Base-by-base conservation (phyloP, 2,113 vertebrate species). In the Lepus europaeus region DNA sequence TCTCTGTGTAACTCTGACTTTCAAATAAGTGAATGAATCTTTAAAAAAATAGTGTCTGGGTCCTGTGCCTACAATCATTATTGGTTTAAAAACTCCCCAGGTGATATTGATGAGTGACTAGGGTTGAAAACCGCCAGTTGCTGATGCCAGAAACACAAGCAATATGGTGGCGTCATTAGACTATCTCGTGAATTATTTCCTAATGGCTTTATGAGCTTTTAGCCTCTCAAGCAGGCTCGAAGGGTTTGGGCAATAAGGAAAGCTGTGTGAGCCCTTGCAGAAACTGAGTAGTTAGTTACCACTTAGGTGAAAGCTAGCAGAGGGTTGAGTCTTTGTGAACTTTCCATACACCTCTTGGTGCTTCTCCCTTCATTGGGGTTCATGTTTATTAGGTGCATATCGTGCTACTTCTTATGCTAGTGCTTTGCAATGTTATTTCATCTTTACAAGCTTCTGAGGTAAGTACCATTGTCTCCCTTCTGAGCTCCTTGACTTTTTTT, bases 151-250 rank as follows among this genome's bases (percentile, higher is more conserved):
- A 93, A 95, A 95, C 27, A 86, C 45, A 93, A 92, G 80, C 56
- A 92, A 82, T 90, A 86, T 88, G 68, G n/a, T 25, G 79, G 39
- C 79, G 66, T 84, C 70, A 83, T 84, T 87, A 93, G 82, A 90
- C 56, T 10, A 89, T 92, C 66, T 95, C 63, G 89, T 90, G 49
- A 93, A 88, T 90, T 85, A 66, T 85, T 95, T 96, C 68, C 68
- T 86, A n/a, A 84, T 45, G 70, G 89, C 33, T 25, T 51, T 85
- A 33, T 74, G 79, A 96, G 45, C 39, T 76, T 66, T 88, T 13
- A 59, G n/a, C 33, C 83, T 96, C 66, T 92, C 76, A 94, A 90
- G 90, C 16, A 93, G 78, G 61, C 45, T 33, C 39, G 68, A 91
- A 72, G 53, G 51, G 80, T 94, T 79, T 76, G 78, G 53, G 33